Conservation (phyloP, 2,113 vertebrate genomes). For the Pseudolaguvia tuberculata region DNA sequence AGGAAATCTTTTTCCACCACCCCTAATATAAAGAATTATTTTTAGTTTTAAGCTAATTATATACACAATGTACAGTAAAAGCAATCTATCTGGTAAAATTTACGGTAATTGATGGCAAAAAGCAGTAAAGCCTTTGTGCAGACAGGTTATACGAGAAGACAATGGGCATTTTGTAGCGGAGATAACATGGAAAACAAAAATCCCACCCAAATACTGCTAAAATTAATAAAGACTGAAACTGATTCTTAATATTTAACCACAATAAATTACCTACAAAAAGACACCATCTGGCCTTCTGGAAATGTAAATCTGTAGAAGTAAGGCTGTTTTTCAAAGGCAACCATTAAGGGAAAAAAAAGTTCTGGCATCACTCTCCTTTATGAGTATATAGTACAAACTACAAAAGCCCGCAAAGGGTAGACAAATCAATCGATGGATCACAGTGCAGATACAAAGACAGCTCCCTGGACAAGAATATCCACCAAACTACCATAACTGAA, state of each 20-base stretch:
- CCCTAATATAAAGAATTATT: not conserved
- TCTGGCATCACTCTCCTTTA: constrained; percentile 74
- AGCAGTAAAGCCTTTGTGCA: not conserved
- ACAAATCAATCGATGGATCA: constrained; percentile 65
- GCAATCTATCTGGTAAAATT: not conserved
- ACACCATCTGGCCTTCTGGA: constrained; percentile 38
- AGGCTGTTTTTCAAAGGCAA: constrained; percentile 47
- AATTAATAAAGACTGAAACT: not conserved
- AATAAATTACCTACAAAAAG: too few relatives aligned
- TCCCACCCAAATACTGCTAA: not conserved
- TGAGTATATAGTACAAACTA: not conserved
- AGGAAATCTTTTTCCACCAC: not conserved
- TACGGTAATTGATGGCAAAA: not conserved
- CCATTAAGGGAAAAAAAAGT: constrained; percentile 52
- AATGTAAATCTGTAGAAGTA: constrained; percentile 41
- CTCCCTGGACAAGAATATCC: constrained; percentile 22
- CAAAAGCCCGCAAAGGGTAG: not conserved
- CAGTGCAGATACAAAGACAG: constrained; percentile 68
- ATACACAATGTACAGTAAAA: not conserved
- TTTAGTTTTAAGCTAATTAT: not conserved
- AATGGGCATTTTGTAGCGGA: not conserved
- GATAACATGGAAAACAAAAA: not conserved
- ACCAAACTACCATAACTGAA: constrained; percentile 34
- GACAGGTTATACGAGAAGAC: not conserved
- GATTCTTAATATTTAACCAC: not conserved